These are phyloP conservation scores for Oedothorax gibbosus DNA, from an alignment of 1,140 invertebrate genomes.

Conservation along the genomic window DNA sequence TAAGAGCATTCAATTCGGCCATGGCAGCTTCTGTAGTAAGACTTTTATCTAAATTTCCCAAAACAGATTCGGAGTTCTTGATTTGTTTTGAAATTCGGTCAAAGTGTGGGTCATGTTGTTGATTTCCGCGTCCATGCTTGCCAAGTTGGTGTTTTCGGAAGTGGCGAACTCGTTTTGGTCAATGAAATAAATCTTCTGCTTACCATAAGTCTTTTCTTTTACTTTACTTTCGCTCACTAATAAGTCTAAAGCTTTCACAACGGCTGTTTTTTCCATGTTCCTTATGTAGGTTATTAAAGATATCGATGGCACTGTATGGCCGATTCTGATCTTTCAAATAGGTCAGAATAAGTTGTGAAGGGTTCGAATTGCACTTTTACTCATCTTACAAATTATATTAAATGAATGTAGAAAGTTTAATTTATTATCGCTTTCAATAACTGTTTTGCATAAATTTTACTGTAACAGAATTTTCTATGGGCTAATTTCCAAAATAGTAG, in stretches of 20 bases:
- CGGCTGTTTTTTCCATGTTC: constrained; percentile 79
- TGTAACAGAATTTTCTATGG: no score
- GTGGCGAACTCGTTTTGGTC: constrained; percentile 74
- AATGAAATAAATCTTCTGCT: constrained; percentile 88
- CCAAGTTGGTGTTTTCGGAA: constrained; percentile 72
- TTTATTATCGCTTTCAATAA: background rate
- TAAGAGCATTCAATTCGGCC: constrained; percentile 60
- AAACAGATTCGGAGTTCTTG: constrained; percentile 63
- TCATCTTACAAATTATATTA: constrained; percentile 43
- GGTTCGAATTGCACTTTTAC: constrained; percentile 37
- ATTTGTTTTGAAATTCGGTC: constrained; percentile 61
- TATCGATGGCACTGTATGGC: constrained; percentile 86
- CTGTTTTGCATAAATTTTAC: background rate
- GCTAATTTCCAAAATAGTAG: no score
- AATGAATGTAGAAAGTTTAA: background rate
- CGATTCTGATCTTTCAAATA: constrained; percentile 82
- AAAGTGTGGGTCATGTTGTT: constrained; percentile 67
- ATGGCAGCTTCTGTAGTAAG: constrained; percentile 67
- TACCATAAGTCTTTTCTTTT: constrained; percentile 77
- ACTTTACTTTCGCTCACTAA: constrained; percentile 72
- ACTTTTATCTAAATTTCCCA: constrained; percentile 62
- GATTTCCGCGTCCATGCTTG: constrained; percentile 71
- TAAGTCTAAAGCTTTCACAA: constrained; percentile 79
- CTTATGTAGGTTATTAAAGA: constrained; percentile 82
- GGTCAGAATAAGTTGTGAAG: constrained; percentile 71